Evolutionary conservation across 2,888 invertebrate genomes (phyloP).

Genomic region (Carterocephalus palaemon): DNA sequence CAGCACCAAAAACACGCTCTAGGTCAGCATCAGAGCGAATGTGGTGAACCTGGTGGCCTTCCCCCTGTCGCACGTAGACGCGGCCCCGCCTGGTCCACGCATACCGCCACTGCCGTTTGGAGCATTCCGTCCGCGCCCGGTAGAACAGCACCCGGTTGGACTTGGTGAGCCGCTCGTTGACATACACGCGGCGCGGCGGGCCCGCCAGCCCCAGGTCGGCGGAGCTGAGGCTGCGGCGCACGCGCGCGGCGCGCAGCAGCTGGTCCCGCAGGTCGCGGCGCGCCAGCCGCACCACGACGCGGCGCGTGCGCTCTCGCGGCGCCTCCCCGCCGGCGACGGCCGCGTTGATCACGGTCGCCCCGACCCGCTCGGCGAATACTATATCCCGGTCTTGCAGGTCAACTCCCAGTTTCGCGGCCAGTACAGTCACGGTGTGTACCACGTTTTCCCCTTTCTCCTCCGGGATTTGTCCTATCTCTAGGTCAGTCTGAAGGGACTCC

Average conservation of each 20-base stretch:
- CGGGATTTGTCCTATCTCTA: constrained; percentile 1
- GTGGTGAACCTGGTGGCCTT: too few species aligned
- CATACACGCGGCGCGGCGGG: background rate
- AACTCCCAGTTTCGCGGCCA: constrained; percentile 3
- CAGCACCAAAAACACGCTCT: too few species aligned
- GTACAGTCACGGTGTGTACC: background rate
- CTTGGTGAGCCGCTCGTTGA: constrained; percentile 20
- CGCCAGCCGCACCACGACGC: constrained; percentile 7
- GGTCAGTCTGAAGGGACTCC: constrained; percentile 2
- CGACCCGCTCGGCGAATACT: background rate
- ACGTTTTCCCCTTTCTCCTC: constrained; percentile 6
- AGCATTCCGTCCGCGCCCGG: background rate
- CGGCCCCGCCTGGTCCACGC: background rate
- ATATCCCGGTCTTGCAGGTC: background rate
- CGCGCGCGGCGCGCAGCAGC: constrained; percentile 13
- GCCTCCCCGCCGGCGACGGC: background rate
- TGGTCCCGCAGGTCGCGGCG: constrained; percentile 4
- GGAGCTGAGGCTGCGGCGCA: constrained; percentile 17
- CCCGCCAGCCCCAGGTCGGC: background rate
- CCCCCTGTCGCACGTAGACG: background rate
- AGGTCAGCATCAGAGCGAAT: too few species aligned
- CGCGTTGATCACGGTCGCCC: background rate
- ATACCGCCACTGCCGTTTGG: background rate
- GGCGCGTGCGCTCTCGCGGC: background rate
- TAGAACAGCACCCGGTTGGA: constrained; percentile 14